These are phyloP conservation scores for Alexandromys fortis DNA, from an alignment of 2,113 vertebrate genomes.

Conservation along the genomic window DNA sequence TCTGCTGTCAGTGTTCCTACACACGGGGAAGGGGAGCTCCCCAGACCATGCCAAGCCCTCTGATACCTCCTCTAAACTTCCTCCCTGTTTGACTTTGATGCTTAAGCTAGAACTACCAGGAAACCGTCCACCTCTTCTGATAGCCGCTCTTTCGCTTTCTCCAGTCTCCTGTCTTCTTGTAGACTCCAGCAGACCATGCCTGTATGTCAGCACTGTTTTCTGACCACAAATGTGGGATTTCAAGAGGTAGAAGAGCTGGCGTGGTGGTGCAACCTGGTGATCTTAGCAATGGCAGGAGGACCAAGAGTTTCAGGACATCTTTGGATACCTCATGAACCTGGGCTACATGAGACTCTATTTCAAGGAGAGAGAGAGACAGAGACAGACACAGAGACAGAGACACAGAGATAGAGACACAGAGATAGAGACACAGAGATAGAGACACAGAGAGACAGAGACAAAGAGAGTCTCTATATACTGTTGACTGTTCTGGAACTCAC, in stretches of 20 bases:
- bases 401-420: no score
- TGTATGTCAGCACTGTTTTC: background rate
- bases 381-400: no score
- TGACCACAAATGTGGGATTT: slow-evolving; percentile 30
- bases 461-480: no score
- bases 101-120: background rate
- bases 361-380: no score
- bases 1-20: background rate
- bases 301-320: background rate
- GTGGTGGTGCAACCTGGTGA: background rate
- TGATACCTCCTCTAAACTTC: no score
- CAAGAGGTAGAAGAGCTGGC: background rate
- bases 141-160: no score
- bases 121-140: background rate
- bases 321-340: background rate
- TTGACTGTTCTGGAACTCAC: no score
- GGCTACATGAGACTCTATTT: background rate
- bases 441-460: no score
- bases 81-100: background rate
- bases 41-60: background rate
- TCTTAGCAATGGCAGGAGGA: background rate
- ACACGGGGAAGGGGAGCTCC: background rate
- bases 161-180: background rate
- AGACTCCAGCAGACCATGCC: background rate
- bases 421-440: no score